Conservation (phyloP, 2,113 vertebrate species). For the Pavo muticus region DNA sequence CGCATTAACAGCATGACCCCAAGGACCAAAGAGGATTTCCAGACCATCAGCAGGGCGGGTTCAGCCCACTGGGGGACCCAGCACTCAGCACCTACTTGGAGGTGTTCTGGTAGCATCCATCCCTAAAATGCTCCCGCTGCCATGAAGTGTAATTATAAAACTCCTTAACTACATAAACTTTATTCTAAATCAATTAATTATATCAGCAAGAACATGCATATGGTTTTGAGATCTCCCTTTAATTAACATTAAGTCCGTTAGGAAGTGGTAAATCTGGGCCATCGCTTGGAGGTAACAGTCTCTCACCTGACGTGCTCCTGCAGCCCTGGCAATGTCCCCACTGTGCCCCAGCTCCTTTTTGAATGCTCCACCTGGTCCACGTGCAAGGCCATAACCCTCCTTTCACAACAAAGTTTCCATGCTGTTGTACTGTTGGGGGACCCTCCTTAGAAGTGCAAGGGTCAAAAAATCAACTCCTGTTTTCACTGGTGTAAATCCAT, state of each 20-base stretch:
- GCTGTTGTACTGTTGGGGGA: background rate
- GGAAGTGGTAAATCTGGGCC: constrained; percentile 29
- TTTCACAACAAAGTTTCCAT: background rate
- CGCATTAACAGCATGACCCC: background rate
- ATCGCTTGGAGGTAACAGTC: background rate
- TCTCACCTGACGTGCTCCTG: background rate
- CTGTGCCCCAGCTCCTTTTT: background rate
- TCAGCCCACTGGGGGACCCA: background rate
- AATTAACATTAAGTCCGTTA: constrained; percentile 47
- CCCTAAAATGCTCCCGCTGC: background rate
- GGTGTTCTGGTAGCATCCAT: background rate
- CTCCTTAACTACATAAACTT: constrained; percentile 27
- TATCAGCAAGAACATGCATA: constrained; percentile 12
- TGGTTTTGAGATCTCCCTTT: constrained; percentile 44
- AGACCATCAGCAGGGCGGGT: background rate
- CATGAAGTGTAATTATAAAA: constrained; percentile 50
- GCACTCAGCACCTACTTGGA: background rate
- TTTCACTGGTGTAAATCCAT: background rate
- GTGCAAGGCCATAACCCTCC: background rate
- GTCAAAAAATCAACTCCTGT: background rate
- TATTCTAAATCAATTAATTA: constrained; percentile 34
- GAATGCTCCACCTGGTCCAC: background rate
- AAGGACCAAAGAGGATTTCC: background rate
- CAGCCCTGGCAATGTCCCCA: background rate
- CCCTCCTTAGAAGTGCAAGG: background rate